Conservation (phyloP, 92 coral and sea anemone genomes). For the Paramuricea clavata region DNA sequence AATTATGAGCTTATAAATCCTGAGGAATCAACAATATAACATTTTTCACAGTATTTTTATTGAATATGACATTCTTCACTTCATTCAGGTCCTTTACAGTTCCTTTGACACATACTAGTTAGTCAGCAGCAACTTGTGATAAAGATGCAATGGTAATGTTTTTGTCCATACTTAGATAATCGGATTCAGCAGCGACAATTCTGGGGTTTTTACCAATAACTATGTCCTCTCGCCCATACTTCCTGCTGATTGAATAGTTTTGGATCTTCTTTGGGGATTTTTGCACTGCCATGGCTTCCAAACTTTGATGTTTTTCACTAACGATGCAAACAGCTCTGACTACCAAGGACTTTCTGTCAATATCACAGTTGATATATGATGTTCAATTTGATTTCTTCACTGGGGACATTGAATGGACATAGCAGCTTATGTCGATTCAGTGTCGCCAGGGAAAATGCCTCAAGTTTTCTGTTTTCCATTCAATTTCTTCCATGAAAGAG, state of each 20-base stretch:
- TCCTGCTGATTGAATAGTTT: constrained; percentile 61
- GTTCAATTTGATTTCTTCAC: constrained; percentile 64
- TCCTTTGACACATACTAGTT: constrained; percentile 66
- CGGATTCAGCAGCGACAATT: constrained; percentile 45
- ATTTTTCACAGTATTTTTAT: constrained; percentile 62
- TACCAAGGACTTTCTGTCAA: constrained; percentile 56
- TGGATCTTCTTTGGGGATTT: constrained; percentile 70
- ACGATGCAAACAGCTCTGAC: constrained; percentile 61
- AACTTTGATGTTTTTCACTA: constrained; percentile 59
- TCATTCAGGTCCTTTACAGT: constrained; percentile 50
- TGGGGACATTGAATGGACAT: constrained; percentile 64
- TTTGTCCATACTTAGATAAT: constrained; percentile 45
- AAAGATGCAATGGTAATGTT: constrained; percentile 61
- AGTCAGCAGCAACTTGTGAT: constrained; percentile 64
- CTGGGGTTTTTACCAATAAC: constrained; percentile 55
- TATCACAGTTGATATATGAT: constrained; percentile 66
- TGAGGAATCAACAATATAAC: constrained; percentile 64
- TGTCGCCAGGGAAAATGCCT: too few species aligned
- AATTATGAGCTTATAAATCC: constrained; percentile 65
- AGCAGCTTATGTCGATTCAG: constrained; percentile 59
- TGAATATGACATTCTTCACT: constrained; percentile 52
- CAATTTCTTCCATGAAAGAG: too few species aligned
- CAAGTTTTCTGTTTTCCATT: too few species aligned
- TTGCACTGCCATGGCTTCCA: constrained; percentile 65
- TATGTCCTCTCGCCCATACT: constrained; percentile 66